phyloP scores from a whole-genome alignment of 2,113 vertebrate genomes.

The Chloroceryle aenea region DNA sequence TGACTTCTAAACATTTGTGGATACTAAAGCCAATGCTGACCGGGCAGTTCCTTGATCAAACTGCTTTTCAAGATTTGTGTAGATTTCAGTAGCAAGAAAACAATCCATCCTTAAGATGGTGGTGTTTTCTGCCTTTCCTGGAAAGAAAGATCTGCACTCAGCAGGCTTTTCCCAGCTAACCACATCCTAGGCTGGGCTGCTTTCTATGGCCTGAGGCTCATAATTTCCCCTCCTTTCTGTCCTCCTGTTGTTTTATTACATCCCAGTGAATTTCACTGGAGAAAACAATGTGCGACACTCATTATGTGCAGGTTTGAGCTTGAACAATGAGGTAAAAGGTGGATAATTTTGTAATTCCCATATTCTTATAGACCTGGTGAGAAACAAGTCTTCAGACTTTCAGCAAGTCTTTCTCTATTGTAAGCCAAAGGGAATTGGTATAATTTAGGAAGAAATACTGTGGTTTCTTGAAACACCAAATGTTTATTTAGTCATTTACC shows the following conservation, averaged over 20 bases:
- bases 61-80: neutral
- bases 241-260: neutral
- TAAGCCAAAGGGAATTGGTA: neutral
- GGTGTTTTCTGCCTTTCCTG: neutral
- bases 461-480: constrained; percentile 11
- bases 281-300: neutral
- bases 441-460: neutral
- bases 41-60: neutral
- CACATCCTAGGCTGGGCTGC: neutral
- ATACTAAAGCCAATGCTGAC: neutral
- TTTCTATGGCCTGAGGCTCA: neutral
- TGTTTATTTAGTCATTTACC: constrained; percentile 38
- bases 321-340: neutral
- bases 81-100: neutral
- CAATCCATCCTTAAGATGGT: neutral
- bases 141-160: neutral
- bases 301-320: neutral
- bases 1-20: neutral
- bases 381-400: neutral
- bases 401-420: neutral
- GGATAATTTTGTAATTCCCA: neutral
- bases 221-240: neutral
- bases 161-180: neutral
- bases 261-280: neutral
- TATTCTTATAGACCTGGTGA: neutral